phyloP scores from a whole-genome alignment of 1,140 invertebrate species.

The Pseudoatta argentina region DNA sequence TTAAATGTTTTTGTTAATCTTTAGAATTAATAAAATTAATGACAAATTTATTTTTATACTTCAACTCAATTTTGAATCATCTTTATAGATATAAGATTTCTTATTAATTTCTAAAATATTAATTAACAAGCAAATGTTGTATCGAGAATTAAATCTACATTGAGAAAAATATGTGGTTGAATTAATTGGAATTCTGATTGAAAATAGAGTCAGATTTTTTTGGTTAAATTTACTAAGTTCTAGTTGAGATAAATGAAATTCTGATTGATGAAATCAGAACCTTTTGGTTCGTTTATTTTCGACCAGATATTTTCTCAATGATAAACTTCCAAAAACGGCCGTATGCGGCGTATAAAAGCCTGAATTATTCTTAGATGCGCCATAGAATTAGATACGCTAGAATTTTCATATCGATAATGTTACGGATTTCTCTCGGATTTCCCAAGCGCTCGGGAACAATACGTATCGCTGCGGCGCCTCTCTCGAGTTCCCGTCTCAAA shows the following conservation, averaged over 20 bases:
- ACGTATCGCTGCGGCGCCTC: constrained; percentile 42
- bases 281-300: no score
- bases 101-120: background rate
- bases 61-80: background rate
- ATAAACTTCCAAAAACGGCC: background rate
- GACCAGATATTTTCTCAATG: no score
- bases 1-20: background rate
- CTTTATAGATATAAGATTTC: background rate
- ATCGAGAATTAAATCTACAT: no score
- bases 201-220: no score
- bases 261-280: no score
- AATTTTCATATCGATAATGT: constrained; percentile 32
- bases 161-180: no score
- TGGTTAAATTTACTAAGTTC: no score
- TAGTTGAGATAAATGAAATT: no score
- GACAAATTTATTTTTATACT: background rate
- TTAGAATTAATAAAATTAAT: background rate
- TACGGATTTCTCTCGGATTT: constrained; percentile 15
- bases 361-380: constrained; percentile 14
- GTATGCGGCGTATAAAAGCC: background rate
- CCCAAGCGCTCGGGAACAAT: constrained; percentile 25
- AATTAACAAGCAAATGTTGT: background rate
- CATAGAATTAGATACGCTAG: constrained; percentile 26
- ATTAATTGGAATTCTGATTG: no score
- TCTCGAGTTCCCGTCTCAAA: constrained; percentile 17